Evolutionary conservation across 2,797 vertebrate genomes (phyloP).

Genomic region (Phaenicophaeus curvirostris): DNA sequence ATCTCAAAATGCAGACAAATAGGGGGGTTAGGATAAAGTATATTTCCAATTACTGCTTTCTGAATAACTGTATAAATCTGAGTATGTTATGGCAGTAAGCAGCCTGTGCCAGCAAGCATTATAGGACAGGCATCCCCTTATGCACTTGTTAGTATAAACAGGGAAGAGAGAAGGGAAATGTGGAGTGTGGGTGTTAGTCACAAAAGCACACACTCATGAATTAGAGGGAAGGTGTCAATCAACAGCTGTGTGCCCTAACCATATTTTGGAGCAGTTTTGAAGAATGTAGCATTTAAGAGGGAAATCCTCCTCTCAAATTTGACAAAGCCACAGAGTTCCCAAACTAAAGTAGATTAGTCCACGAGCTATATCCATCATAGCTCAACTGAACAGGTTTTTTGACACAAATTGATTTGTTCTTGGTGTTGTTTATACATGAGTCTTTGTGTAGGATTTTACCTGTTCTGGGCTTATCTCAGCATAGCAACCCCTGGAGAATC

Average conservation of each 20-base stretch:
- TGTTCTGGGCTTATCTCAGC: neutral
- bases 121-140: neutral
- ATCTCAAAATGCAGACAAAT: conserved; percentile 13
- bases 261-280: neutral
- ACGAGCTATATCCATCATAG: fast-evolving
- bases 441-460: neutral
- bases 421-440: neutral
- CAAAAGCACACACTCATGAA: neutral
- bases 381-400: neutral
- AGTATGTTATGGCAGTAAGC: neutral
- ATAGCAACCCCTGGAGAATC: neutral
- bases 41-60: neutral
- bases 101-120: neutral
- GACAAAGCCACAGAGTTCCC: neutral
- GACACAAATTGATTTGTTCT: neutral
- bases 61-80: conserved; percentile 28
- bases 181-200: neutral
- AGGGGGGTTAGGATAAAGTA: neutral
- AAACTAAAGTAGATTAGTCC: neutral
- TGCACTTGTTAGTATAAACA: fast-evolving
- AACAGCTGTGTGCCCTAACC: neutral
- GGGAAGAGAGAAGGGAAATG: neutral
- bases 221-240: neutral
- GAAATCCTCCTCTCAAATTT: neutral
- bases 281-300: neutral